A percentile compares a stretch with the other conserved stretches of the same genome.
These are phyloP conservation scores for Melanerpes aurifrons DNA, from an alignment of 2,113 vertebrate genomes.

Conservation along the genomic window DNA sequence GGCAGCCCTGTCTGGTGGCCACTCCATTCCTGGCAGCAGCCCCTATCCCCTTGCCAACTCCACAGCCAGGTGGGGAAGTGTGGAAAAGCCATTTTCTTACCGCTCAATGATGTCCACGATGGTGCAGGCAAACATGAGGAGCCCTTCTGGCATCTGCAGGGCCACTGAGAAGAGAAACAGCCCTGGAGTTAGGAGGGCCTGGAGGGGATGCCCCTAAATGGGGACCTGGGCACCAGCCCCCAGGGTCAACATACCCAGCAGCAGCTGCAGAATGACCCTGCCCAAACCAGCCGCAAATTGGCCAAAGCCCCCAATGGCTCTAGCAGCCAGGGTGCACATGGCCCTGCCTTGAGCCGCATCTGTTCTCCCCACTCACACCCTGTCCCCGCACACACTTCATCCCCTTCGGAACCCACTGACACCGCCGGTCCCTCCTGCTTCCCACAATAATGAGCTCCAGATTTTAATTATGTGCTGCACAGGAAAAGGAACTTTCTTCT, in stretches of 20 bases:
- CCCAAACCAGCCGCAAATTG: neutral
- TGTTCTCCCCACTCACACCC: neutral
- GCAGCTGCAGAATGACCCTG: neutral
- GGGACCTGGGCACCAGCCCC: neutral
- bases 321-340: neutral
- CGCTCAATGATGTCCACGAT: slow-evolving; percentile 95
- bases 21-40: neutral
- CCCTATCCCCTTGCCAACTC: neutral
- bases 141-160: slow-evolving; percentile 96
- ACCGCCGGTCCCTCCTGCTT: neutral
- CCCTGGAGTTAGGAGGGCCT: neutral
- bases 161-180: slow-evolving; percentile 84
- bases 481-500: slow-evolving; percentile 48
- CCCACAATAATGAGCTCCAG: slow-evolving; percentile 24
- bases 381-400: neutral
- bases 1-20: neutral
- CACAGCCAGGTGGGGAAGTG: rapidly evolving
- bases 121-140: slow-evolving; percentile 96
- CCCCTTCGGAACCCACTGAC: neutral
- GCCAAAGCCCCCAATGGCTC: rapidly evolving
- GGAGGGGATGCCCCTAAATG: rapidly evolving
- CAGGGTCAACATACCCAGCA: rapidly evolving
- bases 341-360: neutral
- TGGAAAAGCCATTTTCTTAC: slow-evolving; percentile 65
- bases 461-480: slow-evolving; percentile 58